Conservation (phyloP, 2,888 invertebrate species). For the Sturmia bella region DNA sequence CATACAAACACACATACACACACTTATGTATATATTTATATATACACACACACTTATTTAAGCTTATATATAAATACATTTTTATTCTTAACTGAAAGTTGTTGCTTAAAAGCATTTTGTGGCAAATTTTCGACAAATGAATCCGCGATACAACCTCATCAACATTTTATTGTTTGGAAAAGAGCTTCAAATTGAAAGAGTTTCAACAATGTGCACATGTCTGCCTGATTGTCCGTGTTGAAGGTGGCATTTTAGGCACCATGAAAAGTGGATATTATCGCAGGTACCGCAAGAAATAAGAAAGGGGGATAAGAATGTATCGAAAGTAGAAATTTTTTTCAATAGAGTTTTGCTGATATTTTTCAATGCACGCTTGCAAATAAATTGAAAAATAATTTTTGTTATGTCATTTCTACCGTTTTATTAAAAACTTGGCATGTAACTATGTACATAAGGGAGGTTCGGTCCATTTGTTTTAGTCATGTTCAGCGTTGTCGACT, state of each 20-base stretch:
- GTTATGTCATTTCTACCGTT: too few species aligned
- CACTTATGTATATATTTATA: neutral
- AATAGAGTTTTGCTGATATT: too few species aligned
- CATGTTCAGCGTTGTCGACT: too few species aligned
- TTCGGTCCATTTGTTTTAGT: too few species aligned
- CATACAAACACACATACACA: neutral
- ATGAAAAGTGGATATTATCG: conserved; percentile 1
- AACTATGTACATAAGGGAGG: too few species aligned
- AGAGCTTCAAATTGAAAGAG: conserved; percentile 35
- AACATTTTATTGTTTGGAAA: conserved; percentile 60
- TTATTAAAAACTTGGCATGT: too few species aligned
- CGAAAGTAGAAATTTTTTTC: too few species aligned
- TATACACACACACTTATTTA: neutral
- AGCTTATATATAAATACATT: conserved; percentile 43
- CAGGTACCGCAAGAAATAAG: neutral
- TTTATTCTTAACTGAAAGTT: conserved; percentile 50
- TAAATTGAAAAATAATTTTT: too few species aligned
- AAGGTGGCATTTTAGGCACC: conserved; percentile 34
- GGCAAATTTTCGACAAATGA: conserved; percentile 71
- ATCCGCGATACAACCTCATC: conserved; percentile 63
- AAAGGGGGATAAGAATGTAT: too few species aligned
- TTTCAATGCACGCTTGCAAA: too few species aligned
- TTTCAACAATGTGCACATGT: conserved; percentile 6
- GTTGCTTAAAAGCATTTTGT: conserved; percentile 66
- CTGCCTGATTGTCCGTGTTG: conserved; percentile 5